phyloP scores from a whole-genome alignment of 2,113 vertebrate species.

The Sturnira hondurensis region DNA sequence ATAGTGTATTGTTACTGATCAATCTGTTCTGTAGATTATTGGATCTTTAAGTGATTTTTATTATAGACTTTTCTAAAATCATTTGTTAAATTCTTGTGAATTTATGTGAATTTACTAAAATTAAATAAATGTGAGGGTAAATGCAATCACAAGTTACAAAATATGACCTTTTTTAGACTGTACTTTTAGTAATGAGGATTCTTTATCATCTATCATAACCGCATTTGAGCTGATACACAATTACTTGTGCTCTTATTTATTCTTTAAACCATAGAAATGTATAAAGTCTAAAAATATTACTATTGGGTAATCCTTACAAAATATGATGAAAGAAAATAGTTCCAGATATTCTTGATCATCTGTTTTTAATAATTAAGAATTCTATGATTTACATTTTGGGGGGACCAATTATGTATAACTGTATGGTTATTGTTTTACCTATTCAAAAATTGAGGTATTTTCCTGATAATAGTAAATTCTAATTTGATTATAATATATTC shows the following conservation, averaged over 20 bases:
- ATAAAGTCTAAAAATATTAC: background rate
- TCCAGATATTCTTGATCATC: background rate
- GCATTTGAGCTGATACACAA: background rate
- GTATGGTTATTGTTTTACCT: background rate
- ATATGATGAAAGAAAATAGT: background rate
- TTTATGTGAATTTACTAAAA: background rate
- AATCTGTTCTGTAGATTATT: background rate
- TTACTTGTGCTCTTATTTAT: background rate
- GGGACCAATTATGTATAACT: background rate
- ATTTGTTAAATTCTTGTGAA: background rate
- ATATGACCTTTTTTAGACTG: background rate
- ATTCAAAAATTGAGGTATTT: background rate
- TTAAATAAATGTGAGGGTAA: background rate
- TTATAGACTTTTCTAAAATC: background rate
- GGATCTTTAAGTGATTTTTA: background rate
- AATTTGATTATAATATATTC: background rate
- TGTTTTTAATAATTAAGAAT: background rate
- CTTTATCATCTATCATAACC: background rate
- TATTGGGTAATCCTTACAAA: background rate
- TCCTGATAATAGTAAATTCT: background rate
- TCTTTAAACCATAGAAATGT: background rate
- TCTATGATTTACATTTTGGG: background rate
- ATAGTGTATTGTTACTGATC: background rate
- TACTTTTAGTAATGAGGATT: background rate
- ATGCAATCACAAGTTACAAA: background rate